Base-by-base conservation (phyloP, 2,797 vertebrate species). In the Chromobotia macracanthus region DNA sequence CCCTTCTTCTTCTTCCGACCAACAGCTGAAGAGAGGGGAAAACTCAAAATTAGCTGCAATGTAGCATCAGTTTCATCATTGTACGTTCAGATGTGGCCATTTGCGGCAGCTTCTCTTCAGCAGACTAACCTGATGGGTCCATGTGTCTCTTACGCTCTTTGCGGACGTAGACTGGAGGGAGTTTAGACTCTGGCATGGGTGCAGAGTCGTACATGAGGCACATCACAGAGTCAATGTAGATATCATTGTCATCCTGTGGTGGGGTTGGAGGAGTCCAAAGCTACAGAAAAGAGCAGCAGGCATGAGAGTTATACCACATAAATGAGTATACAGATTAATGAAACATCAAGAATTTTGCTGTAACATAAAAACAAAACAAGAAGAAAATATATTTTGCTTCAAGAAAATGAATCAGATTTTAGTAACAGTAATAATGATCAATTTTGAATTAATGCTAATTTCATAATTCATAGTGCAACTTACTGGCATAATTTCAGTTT, bases 401-500 rank as follows among this genome's bases (percentile, higher is more conserved):
- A 19, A n/a, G 6, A 21, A 55, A 55, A 73, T 38, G 5, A 41
- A 8, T 8, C 25, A 50, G 16, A 18, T 46, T 60, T 11, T n/a
- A 73, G 28, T 25, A 60, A 63, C 18, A 31, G 53, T 19, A 55
- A n/a, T 21, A 28, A 1, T 31, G 21, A 12, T 19, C 46, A 21
- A 60, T 44, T 15, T 25, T 23, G 1, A 23, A 25, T 53, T 21
- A 31, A 58, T 1, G 0, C 21, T 9, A 55, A 21, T 15, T 53
- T n/a, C 18, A 53, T 1, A 3, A 38, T 6, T 21, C 19, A 35
- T 13, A 28, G 38, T 13, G n/a, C 2, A 23, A 86, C 94, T 93
- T 92, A 98, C 96, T n/a, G 96, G 96, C 96, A 98, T 98, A 71
- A 97, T 95, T 91, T 98, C 96, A 0, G 95, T 95, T 76, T 96